Conservation (phyloP, 2,888 invertebrate genomes). For the Drosophila nigritarsus region DNA sequence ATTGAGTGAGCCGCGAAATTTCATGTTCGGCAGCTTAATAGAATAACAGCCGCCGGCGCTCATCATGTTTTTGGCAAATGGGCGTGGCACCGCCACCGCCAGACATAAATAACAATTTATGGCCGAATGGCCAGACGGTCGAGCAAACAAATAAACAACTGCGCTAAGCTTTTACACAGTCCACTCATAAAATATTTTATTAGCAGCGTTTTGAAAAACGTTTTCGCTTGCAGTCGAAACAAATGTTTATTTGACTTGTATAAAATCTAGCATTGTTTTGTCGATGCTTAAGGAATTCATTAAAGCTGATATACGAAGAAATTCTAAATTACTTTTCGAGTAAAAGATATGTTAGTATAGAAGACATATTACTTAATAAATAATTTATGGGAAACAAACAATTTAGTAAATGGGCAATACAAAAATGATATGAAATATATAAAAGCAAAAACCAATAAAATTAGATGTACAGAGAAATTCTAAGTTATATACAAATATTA, state of each 20-base stretch:
- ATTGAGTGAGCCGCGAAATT: constrained; percentile 41
- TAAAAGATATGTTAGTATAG: neutral
- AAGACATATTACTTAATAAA: neutral
- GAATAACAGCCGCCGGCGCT: constrained; percentile 36
- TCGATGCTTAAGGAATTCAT: neutral
- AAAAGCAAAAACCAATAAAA: neutral
- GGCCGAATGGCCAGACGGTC: constrained; percentile 57
- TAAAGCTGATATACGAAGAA: neutral
- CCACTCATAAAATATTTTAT: constrained; percentile 57
- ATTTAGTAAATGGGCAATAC: neutral
- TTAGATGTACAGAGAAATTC: neutral
- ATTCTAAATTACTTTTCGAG: neutral
- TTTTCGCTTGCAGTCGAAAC: constrained; percentile 9
- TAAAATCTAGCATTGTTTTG: neutral
- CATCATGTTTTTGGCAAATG: constrained; percentile 33
- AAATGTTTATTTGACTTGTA: neutral
- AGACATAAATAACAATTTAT: constrained; percentile 69
- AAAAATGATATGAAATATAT: neutral
- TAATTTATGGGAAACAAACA: neutral
- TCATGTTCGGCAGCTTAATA: constrained; percentile 55
- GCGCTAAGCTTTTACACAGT: constrained; percentile 38
- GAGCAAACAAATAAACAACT: constrained; percentile 59
- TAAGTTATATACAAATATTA: neutral
- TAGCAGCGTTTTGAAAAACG: constrained; percentile 22
- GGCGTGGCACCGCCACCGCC: constrained; percentile 44